A percentile compares a stretch with the other conserved stretches of the same genome.
These are phyloP conservation scores for Neomonachus schauinslandi DNA, from an alignment of 2,113 vertebrate species.

Conservation along the genomic window DNA sequence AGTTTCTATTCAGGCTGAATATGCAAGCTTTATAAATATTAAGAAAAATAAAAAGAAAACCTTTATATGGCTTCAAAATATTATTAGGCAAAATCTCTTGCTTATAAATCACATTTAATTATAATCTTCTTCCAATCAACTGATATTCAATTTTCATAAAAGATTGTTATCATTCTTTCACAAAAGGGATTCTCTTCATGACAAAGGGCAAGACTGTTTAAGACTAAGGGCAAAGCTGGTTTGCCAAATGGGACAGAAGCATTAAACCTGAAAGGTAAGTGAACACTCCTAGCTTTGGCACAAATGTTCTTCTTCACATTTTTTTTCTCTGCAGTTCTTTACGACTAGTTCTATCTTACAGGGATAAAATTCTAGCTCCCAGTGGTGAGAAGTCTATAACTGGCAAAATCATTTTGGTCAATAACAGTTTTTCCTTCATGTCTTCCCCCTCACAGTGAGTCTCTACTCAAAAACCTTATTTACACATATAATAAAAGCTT, in stretches of 20 bases:
- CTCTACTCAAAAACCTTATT: constrained; percentile 1
- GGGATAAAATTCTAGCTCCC: not conserved
- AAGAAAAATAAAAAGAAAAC: constrained; percentile 15
- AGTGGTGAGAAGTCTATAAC: not conserved
- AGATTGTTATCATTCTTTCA: not conserved
- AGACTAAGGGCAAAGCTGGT: not conserved
- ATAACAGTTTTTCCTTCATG: not conserved
- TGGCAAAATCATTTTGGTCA: not conserved
- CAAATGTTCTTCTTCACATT: not conserved
- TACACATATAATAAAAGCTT: not conserved
- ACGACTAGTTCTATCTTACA: not conserved
- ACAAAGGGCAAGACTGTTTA: not conserved
- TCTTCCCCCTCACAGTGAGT: not conserved
- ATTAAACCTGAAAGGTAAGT: not conserved
- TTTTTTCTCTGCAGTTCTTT: not conserved
- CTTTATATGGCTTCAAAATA: not conserved
- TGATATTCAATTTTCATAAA: constrained; percentile 28
- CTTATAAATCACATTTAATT: constrained; percentile 31
- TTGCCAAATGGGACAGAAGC: not conserved
- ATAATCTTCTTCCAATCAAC: not conserved
- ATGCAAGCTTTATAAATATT: constrained; percentile 11
- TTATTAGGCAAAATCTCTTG: constrained; percentile 33
- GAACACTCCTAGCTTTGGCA: not conserved
- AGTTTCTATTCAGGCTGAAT: not conserved
- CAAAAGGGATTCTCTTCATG: not conserved